Evolutionary conservation across 1,140 invertebrate genomes (phyloP).

Genomic region (Pachyrhynchus sulphureomaculatus): DNA sequence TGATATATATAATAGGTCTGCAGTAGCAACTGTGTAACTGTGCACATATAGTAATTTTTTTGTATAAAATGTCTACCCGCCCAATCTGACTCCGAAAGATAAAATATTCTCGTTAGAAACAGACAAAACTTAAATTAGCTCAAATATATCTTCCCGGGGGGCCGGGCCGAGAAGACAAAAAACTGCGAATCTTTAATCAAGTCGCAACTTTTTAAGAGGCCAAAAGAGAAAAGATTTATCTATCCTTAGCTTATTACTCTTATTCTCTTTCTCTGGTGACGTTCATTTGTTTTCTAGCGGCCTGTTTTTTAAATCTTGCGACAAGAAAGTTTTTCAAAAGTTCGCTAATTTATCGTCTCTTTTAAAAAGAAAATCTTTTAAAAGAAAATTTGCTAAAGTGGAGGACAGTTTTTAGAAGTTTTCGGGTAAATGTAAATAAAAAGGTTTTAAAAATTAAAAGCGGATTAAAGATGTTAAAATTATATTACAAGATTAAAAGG

Average conservation of each 20-base stretch:
- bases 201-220: slow-evolving; percentile 38
- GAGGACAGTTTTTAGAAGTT: background rate
- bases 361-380: slow-evolving; percentile 6
- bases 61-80: too few relatives aligned
- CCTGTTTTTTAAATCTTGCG: slow-evolving; percentile 49
- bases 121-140: slow-evolving; percentile 27
- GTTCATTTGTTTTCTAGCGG: slow-evolving; percentile 50
- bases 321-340: slow-evolving; percentile 46
- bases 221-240: slow-evolving; percentile 47
- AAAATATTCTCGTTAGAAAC: slow-evolving; percentile 9
- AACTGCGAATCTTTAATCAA: slow-evolving; percentile 40
- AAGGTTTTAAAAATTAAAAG: slow-evolving; percentile 19
- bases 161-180: slow-evolving; percentile 18
- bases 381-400: slow-evolving; percentile 12
- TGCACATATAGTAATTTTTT: too few relatives aligned
- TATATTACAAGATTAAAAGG: too few relatives aligned
- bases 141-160: slow-evolving; percentile 23
- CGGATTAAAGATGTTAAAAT: too few relatives aligned
- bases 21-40: too few relatives aligned
- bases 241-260: slow-evolving; percentile 48
- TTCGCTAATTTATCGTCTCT: slow-evolving; percentile 42
- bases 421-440: slow-evolving; percentile 25
- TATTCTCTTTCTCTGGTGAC: slow-evolving; percentile 47
- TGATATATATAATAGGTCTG: too few relatives aligned
- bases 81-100: too few relatives aligned